Conservation (phyloP, 2,888 invertebrate genomes). For the Drosophila yooni region DNA sequence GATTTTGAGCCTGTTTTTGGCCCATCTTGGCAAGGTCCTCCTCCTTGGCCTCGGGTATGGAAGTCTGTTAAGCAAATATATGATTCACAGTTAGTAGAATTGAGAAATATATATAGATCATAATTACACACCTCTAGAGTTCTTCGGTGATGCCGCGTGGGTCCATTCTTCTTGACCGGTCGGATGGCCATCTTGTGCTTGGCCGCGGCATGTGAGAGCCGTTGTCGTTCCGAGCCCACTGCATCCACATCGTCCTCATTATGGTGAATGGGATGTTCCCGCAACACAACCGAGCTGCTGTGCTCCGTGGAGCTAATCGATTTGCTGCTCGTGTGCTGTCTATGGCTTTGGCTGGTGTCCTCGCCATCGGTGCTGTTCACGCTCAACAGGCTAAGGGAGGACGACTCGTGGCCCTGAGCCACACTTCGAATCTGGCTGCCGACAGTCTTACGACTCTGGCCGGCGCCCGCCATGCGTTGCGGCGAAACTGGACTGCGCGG, state of each 20-base stretch:
- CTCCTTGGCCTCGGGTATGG: constrained; percentile 92
- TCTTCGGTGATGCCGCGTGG: constrained; percentile 89
- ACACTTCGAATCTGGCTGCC: constrained; percentile 24
- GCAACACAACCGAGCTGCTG: constrained; percentile 65
- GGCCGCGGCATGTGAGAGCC: constrained; percentile 92
- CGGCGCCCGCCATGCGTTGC: constrained; percentile 85
- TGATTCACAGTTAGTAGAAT: background rate
- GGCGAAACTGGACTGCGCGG: constrained; percentile 91
- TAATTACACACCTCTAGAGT: constrained; percentile 85
- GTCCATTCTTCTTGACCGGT: constrained; percentile 91
- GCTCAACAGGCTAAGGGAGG: constrained; percentile 88
- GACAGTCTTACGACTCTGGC: constrained; percentile 37
- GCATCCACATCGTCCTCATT: constrained; percentile 81
- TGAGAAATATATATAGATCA: background rate
- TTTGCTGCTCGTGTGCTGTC: constrained; percentile 53
- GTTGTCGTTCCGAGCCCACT: constrained; percentile 82
- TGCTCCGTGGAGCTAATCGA: constrained; percentile 67
- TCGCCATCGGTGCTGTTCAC: constrained; percentile 88
- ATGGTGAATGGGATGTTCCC: constrained; percentile 32
- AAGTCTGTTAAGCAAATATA: constrained; percentile 84
- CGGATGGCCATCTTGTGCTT: constrained; percentile 92
- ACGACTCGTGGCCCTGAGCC: constrained; percentile 67
- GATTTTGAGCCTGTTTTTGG: constrained; percentile 85
- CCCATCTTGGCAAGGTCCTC: constrained; percentile 88
- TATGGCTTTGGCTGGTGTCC: constrained; percentile 56